These are phyloP conservation scores for Campylomormyrus tamandua DNA, from an alignment of 2,113 vertebrate species.

Conservation along the genomic window DNA sequence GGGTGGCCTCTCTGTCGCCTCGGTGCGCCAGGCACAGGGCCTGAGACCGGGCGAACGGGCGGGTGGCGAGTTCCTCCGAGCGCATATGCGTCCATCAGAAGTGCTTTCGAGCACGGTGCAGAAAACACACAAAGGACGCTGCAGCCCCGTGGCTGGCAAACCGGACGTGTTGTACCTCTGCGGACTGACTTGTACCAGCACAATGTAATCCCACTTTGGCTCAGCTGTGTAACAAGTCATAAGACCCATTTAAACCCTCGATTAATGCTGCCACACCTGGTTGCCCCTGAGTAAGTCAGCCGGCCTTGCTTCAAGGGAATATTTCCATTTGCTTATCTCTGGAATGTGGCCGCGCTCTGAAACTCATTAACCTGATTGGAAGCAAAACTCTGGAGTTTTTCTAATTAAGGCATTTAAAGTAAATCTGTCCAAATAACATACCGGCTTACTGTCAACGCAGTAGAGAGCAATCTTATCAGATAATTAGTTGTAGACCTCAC, in stretches of 20 bases:
- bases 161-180: background rate
- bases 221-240: constrained; percentile 7
- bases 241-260: background rate
- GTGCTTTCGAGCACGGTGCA: background rate
- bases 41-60: background rate
- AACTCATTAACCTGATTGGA: constrained; percentile 8
- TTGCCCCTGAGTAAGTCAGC: background rate
- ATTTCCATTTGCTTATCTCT: constrained; percentile 12
- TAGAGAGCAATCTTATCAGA: constrained; percentile 11
- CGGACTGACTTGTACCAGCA: background rate
- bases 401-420: background rate
- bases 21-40: background rate
- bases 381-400: background rate
- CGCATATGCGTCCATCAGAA: background rate
- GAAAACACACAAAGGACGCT: background rate
- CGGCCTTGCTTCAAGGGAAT: background rate
- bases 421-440: background rate
- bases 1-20: background rate
- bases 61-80: background rate
- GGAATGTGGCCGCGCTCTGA: constrained; percentile 7
- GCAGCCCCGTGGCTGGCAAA: background rate
- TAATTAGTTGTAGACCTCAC: constrained; percentile 7
- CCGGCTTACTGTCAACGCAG: background rate
- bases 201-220: background rate
- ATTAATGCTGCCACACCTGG: constrained; percentile 15